Conservation (phyloP, 2,888 invertebrate species). For the Zaprionus obscuricornis region DNA sequence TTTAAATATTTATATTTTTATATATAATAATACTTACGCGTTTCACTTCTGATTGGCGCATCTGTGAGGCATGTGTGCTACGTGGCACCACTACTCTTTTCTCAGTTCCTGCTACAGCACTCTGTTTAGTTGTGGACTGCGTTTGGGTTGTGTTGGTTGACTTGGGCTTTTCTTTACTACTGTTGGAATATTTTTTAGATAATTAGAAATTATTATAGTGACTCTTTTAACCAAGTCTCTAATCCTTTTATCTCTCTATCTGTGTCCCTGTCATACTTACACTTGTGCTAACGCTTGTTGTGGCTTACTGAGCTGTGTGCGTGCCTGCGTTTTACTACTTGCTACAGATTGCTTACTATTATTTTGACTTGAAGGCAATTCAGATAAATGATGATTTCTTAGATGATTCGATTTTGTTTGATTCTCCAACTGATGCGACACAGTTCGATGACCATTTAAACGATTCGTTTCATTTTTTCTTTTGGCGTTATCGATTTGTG, state of each 20-base stretch:
- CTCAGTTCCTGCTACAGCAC: background rate
- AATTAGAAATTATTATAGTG: too few relatives aligned
- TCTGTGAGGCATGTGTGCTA: conserved; percentile 58
- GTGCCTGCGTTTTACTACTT: too few relatives aligned
- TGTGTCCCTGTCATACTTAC: too few relatives aligned
- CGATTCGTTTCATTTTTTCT: background rate
- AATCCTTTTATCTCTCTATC: too few relatives aligned
- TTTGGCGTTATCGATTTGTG: background rate
- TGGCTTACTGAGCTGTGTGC: too few relatives aligned
- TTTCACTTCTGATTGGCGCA: conserved; percentile 76
- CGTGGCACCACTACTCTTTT: conserved; percentile 45
- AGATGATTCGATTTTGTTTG: background rate
- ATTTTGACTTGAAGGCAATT: conserved; percentile 2
- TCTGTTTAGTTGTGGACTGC: conserved; percentile 17
- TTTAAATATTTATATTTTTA: too few relatives aligned
- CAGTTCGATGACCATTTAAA: background rate
- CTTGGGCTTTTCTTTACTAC: background rate
- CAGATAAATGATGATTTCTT: conserved; percentile 4
- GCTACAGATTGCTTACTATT: too few relatives aligned
- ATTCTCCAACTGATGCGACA: background rate
- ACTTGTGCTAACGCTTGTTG: too few relatives aligned
- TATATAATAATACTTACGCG: too few relatives aligned
- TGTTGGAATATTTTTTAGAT: background rate
- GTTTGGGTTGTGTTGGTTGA: background rate
- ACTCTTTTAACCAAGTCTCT: background rate